These are phyloP conservation scores for Ectemnius continuus DNA, from an alignment of 2,888 invertebrate genomes.

Conservation along the genomic window DNA sequence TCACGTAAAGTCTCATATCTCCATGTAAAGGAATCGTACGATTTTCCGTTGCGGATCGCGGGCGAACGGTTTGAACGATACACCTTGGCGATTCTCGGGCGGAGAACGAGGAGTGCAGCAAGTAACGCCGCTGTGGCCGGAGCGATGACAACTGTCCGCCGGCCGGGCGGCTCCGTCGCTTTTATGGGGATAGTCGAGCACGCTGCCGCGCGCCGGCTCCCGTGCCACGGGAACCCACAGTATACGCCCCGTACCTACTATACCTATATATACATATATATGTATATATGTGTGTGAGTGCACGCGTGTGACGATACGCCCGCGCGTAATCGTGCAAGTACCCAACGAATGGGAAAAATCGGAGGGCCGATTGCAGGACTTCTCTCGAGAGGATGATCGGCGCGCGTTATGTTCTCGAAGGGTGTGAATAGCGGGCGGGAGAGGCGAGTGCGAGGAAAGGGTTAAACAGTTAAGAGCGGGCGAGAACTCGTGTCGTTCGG, in stretches of 20 bases:
- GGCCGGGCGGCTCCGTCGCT: slow-evolving; percentile 68
- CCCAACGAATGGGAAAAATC: no score
- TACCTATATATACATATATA: slow-evolving; percentile 30
- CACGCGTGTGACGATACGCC: neutral
- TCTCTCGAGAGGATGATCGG: neutral
- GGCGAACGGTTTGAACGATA: neutral
- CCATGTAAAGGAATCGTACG: slow-evolving; percentile 3
- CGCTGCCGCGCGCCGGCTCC: slow-evolving; percentile 47
- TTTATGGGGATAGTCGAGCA: slow-evolving; percentile 67
- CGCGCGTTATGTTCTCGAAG: slow-evolving; percentile 1
- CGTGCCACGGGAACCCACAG: slow-evolving; percentile 12
- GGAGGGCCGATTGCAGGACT: no score
- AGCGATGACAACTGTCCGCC: slow-evolving; percentile 70
- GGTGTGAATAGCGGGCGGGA: slow-evolving; percentile 8
- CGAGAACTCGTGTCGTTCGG: slow-evolving; percentile 56
- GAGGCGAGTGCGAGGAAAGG: slow-evolving; percentile 39
- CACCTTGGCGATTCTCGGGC: neutral
- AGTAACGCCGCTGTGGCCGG: slow-evolving; percentile 52
- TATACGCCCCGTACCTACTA: slow-evolving; percentile 17
- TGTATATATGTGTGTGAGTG: slow-evolving; percentile 23
- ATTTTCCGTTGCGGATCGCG: neutral
- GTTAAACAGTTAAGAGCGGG: slow-evolving; percentile 55
- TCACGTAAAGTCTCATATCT: slow-evolving; percentile 17
- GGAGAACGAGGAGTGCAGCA: neutral
- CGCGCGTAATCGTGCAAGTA: neutral